phyloP scores from a whole-genome alignment of 1,140 invertebrate species.

The Drosophila yakuba region DNA sequence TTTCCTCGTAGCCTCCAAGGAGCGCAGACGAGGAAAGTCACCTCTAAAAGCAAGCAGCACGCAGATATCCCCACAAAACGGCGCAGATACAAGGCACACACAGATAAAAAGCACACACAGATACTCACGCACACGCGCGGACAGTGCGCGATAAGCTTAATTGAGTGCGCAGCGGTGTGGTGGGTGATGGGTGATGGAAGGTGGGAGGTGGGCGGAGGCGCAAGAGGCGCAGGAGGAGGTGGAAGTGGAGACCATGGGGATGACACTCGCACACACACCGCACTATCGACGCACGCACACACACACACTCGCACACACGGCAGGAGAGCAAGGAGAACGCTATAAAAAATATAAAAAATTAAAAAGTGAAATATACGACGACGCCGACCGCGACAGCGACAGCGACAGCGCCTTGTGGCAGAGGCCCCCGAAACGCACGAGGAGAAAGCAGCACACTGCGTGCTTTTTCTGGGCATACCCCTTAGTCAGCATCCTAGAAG shows the following conservation, averaged over 20 bases:
- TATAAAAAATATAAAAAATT: slow-evolving; percentile 31
- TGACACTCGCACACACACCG: slow-evolving; percentile 43
- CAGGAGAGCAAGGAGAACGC: slow-evolving; percentile 75
- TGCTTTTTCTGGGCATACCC: slow-evolving; percentile 58
- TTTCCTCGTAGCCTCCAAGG: slow-evolving; percentile 71
- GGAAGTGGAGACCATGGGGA: slow-evolving; percentile 33
- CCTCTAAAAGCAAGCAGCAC: slow-evolving; percentile 66
- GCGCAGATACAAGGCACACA: slow-evolving; percentile 27
- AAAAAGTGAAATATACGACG: slow-evolving; percentile 53
- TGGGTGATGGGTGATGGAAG: background rate
- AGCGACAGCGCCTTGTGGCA: slow-evolving; percentile 45
- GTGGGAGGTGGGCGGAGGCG: background rate
- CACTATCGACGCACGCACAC: slow-evolving; percentile 54
- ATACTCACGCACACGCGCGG: slow-evolving; percentile 18
- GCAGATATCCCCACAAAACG: slow-evolving; percentile 67
- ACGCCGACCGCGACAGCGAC: slow-evolving; percentile 28
- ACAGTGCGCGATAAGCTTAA: slow-evolving; percentile 79
- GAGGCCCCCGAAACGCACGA: slow-evolving; percentile 55
- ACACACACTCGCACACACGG: slow-evolving; percentile 20
- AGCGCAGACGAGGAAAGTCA: slow-evolving; percentile 75
- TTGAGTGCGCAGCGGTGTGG: slow-evolving; percentile 60
- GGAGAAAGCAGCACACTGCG: slow-evolving; percentile 68
- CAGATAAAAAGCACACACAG: slow-evolving; percentile 28
- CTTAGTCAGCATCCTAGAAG: background rate
- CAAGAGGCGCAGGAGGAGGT: slow-evolving; percentile 28